Evolutionary conservation across 2,797 vertebrate species (phyloP), one percentile per base, ranked within the genome.

Genomic region (Petrocephalus schoutedeni): DNA sequence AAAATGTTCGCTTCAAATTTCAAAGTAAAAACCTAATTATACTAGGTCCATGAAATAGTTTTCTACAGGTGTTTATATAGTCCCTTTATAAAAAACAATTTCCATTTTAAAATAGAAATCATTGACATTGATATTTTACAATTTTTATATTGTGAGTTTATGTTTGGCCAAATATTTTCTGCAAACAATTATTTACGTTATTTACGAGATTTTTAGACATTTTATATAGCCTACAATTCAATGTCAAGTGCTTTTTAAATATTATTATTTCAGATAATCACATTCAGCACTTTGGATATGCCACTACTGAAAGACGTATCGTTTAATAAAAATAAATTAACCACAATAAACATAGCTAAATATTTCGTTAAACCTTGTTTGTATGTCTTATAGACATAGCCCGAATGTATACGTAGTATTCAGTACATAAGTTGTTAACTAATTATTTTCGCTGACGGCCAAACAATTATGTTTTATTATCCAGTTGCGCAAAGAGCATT

Each of bases 321-420:
- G 32, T 77, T 45, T 49, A 80, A 80, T 80, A 80, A 80, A 49
- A 80, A 80, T 28, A 80, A n/a, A 45, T 49, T 80, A 71, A 71
- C 32, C 36, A 4, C 28, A 71, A 71, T 71, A 71, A 36, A 71
- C 67, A 6, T 71, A 16, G 67, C 32, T 7, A 51, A 51, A 51
- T 64, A n/a, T 64, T 19, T 5, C 61, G 21, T 28, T 23, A 23
- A 64, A 64, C 61, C 19, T 12, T 21, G 16, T 56, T 6, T 80
- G 5, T 83, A 54, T 5, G 21, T 21, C 53, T 28, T 54, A 54
- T 54, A 84, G 54, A 84, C 45, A 54, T 53, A 54, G 9, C 21
- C 80, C 4, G 45, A 83, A 83, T 54, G 19, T 41, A 54, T 12
- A 41, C 21, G 1, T 23, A 23, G 3, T 21, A 53, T 5, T 28